Conservation (phyloP, 30 jellyfish, hydroid and myxozoan species). For the Hydractinia echinata region DNA sequence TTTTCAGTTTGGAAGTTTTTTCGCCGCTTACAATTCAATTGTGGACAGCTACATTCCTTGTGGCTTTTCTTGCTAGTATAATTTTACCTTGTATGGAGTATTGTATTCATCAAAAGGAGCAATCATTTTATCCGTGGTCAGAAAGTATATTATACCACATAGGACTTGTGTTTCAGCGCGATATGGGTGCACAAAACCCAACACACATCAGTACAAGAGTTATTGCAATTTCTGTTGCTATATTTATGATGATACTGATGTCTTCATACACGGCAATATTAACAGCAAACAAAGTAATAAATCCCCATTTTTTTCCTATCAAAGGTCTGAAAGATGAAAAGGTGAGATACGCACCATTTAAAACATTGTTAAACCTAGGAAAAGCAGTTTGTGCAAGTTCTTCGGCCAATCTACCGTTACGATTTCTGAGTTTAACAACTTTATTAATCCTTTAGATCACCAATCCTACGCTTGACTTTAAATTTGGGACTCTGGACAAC, state of each 20-base stretch:
- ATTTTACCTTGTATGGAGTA: not conserved
- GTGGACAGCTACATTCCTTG: not conserved
- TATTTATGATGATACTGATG: not conserved
- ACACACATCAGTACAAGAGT: not conserved
- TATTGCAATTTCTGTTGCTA: not conserved
- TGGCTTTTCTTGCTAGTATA: not conserved
- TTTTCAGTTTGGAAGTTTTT: not conserved
- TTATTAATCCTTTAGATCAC: conserved; percentile 26
- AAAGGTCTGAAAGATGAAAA: conserved; percentile 48
- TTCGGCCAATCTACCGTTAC: not conserved
- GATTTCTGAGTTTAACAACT: not conserved
- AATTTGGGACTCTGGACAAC: conserved; percentile 40
- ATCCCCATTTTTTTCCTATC: not conserved
- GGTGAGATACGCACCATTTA: conserved; percentile 25
- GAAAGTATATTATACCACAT: not conserved
- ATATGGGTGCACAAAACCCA: conserved; percentile 9
- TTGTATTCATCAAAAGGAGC: not conserved
- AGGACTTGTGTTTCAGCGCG: not conserved
- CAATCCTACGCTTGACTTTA: conserved; percentile 42
- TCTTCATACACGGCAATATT: not conserved
- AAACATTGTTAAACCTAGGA: no score
- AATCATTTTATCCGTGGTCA: not conserved
- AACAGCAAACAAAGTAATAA: conserved; percentile 29
- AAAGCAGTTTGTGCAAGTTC: no score
- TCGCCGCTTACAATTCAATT: not conserved